Conservation (phyloP, 2,797 vertebrate genomes). For the Anabacerthia variegaticeps region DNA sequence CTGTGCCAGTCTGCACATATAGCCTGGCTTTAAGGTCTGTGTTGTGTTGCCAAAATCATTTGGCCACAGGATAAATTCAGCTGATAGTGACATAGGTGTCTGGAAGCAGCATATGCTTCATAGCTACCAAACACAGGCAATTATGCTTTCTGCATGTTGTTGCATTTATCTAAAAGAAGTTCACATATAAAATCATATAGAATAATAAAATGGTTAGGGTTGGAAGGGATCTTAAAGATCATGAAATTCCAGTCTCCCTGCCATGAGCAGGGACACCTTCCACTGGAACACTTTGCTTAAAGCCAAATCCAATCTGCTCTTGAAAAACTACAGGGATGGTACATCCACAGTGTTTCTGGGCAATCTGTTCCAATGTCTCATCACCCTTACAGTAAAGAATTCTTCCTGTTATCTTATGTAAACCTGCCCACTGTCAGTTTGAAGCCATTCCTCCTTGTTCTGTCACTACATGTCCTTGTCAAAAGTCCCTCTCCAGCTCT, state of each 20-base stretch:
- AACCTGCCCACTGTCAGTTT: background rate
- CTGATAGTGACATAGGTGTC: background rate
- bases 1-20: fast-evolving
- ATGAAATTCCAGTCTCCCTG: background rate
- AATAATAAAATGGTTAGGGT: background rate
- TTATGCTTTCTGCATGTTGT: fast-evolving
- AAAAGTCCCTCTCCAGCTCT: background rate
- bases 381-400: fast-evolving
- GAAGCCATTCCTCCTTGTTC: background rate
- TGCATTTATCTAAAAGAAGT: background rate
- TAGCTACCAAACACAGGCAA: background rate
- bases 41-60: background rate
- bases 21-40: background rate
- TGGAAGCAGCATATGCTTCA: background rate
- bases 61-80: background rate
- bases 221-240: background rate
- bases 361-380: background rate
- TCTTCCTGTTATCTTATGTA: background rate
- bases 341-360: too few relatives aligned
- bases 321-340: background rate
- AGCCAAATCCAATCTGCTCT: background rate
- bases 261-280: background rate
- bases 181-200: background rate
- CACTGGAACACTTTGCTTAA: background rate
- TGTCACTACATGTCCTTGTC: background rate